A percentile compares a stretch with the other conserved stretches of the same genome.
These are phyloP conservation scores for Theocolax elegans DNA, from an alignment of 1,140 invertebrate genomes.

Conservation along the genomic window DNA sequence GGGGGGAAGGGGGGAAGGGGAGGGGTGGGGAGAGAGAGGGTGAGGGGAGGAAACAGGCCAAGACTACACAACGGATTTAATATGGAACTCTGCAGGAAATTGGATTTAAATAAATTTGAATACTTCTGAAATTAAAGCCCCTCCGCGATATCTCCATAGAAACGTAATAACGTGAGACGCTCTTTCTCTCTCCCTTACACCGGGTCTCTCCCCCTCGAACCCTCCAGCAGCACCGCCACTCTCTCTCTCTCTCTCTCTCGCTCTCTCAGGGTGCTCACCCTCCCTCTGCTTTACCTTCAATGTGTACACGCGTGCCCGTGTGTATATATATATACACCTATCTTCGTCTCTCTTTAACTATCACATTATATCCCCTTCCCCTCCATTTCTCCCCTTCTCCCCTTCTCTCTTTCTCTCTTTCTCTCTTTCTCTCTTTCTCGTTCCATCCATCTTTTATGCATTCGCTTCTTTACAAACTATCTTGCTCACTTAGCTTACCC, in stretches of 20 bases:
- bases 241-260: background rate
- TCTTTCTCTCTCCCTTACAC: conserved; percentile 43
- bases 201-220: conserved; percentile 42
- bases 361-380: background rate
- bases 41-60: conserved; percentile 21
- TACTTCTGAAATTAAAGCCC: conserved; percentile 66
- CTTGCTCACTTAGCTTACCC: background rate
- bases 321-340: background rate
- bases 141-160: conserved; percentile 62
- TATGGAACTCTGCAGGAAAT: conserved; percentile 61
- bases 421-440: conserved; percentile 14
- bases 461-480: background rate
- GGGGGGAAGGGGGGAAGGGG: conserved; percentile 30
- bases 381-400: background rate
- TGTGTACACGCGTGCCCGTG: background rate
- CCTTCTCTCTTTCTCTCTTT: background rate
- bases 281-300: background rate
- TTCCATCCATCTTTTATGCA: background rate
- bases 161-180: conserved; percentile 60
- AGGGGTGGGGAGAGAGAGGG: conserved; percentile 33
- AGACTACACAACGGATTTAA: conserved; percentile 53
- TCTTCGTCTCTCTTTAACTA: background rate
- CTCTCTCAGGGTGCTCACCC: background rate
- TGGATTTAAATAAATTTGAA: conserved; percentile 67
- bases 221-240: background rate